Conservation (phyloP, 2,888 invertebrate species). For the Drosophila mayaguana region DNA sequence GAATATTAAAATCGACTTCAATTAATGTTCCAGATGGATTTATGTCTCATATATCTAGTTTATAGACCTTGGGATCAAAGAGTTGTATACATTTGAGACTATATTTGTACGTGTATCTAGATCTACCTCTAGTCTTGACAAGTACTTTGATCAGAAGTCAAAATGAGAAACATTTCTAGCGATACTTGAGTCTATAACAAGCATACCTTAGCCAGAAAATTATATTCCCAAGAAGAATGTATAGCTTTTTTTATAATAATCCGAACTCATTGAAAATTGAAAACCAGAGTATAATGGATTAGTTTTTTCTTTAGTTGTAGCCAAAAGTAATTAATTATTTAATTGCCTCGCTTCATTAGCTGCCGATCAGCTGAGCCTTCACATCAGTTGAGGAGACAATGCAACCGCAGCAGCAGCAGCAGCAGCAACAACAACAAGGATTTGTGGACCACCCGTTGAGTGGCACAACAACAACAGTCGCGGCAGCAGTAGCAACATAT, state of each 20-base stretch:
- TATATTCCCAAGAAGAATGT: background rate
- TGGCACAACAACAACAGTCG: slow-evolving; percentile 27
- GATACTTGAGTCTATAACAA: too few relatives aligned
- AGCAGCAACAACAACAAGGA: slow-evolving; percentile 33
- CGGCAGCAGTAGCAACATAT: slow-evolving; percentile 28
- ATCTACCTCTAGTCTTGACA: too few relatives aligned
- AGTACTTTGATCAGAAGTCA: too few relatives aligned
- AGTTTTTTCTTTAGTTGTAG: background rate
- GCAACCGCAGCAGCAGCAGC: slow-evolving; percentile 10
- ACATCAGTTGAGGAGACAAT: slow-evolving; percentile 34
- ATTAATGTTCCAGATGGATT: too few relatives aligned
- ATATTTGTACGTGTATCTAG: too few relatives aligned
- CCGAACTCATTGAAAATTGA: background rate
- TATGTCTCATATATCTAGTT: too few relatives aligned
- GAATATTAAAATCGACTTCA: too few relatives aligned
- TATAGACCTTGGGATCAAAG: too few relatives aligned
- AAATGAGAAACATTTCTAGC: too few relatives aligned
- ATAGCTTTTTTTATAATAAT: background rate
- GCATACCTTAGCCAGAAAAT: background rate
- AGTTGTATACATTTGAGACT: too few relatives aligned
- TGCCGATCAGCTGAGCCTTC: slow-evolving; percentile 36
- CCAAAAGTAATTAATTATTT: slow-evolving; percentile 29
- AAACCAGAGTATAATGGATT: background rate
- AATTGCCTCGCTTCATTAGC: slow-evolving; percentile 37
- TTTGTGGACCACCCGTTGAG: slow-evolving; percentile 59